Evolutionary conservation across 2,113 vertebrate species (phyloP).

Genomic region (Ginglymostoma cirratum): DNA sequence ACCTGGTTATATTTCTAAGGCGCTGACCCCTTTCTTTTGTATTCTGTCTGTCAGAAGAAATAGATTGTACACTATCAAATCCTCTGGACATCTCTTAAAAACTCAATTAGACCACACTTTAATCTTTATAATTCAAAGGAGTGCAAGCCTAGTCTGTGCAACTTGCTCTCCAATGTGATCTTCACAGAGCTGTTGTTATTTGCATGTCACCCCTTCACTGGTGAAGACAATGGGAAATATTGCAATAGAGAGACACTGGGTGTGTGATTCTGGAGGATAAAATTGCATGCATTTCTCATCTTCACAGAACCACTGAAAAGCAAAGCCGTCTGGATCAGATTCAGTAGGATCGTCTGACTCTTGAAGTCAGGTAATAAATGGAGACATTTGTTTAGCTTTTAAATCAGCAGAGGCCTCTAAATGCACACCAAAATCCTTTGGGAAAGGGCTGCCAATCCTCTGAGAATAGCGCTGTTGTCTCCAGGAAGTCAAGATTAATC

Average conservation of each 20-base stretch:
- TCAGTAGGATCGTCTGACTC: neutral
- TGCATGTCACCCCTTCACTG: no score
- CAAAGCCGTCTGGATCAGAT: neutral
- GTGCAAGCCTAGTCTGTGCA: neutral
- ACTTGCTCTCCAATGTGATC: neutral
- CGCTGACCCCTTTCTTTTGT: no score
- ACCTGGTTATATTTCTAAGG: no score
- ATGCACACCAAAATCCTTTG: neutral
- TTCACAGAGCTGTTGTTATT: neutral
- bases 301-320: neutral
- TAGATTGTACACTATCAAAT: neutral
- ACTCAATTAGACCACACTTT: neutral
- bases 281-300: neutral
- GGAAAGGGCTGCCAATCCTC: no score
- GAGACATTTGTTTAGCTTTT: neutral
- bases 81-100: neutral
- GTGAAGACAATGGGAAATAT: neutral
- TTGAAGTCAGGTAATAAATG: neutral
- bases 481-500: no score
- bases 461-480: no score
- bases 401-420: neutral
- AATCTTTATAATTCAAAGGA: neutral
- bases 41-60: no score
- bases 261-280: neutral
- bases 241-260: neutral